Percentiles rank a stretch among this genome's conserved stretches.
phyloP scores from a whole-genome alignment of 2,888 invertebrate species.

The Stramonita haemastoma region DNA sequence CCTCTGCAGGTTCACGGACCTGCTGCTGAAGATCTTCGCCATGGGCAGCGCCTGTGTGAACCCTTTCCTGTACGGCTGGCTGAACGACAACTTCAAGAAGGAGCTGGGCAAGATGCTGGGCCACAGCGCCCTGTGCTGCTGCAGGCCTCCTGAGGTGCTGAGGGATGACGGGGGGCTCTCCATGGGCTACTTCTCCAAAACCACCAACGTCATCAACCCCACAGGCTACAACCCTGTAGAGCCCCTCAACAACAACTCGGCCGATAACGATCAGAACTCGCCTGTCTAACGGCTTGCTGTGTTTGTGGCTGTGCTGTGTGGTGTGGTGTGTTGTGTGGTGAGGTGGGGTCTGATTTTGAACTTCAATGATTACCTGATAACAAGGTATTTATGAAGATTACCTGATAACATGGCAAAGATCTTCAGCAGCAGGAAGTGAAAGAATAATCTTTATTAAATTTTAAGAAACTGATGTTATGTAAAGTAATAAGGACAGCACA shows the following conservation, averaged over 20 bases:
- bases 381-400: no score
- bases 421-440: no score
- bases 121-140: slow-evolving; percentile 43
- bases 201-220: slow-evolving; percentile 36
- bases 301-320: no score
- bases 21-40: slow-evolving; percentile 73
- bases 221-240: slow-evolving; percentile 2
- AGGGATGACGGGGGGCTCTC: slow-evolving; percentile 22
- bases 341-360: no score
- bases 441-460: no score
- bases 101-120: slow-evolving; percentile 67
- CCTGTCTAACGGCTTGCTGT: background rate
- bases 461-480: no score
- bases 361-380: no score
- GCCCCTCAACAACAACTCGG: slow-evolving; percentile 18
- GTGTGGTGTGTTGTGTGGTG: no score
- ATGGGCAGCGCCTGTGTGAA: slow-evolving; percentile 76
- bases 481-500: no score
- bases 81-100: slow-evolving; percentile 75
- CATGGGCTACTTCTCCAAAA: slow-evolving; percentile 43
- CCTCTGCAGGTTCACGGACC: slow-evolving; percentile 59
- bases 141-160: background rate
- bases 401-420: no score
- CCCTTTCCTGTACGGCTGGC: slow-evolving; percentile 76
- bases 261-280: slow-evolving; percentile 13